Conservation (phyloP, 2,888 invertebrate genomes). For the Ditylenchus weischeri region DNA sequence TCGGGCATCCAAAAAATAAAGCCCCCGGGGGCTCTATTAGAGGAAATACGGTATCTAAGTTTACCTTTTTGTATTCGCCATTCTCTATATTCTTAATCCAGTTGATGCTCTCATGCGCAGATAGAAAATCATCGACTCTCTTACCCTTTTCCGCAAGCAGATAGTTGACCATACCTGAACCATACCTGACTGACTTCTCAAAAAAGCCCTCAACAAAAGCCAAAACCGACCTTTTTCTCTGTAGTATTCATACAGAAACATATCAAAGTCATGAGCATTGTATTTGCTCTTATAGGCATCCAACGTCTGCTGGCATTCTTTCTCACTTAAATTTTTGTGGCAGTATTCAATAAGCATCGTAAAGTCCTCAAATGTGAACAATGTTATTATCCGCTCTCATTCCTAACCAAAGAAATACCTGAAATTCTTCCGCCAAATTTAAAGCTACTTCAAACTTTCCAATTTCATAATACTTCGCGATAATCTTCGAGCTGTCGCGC, state of each 20-base stretch:
- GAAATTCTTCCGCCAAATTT: conserved; percentile 32
- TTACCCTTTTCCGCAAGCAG: conserved; percentile 38
- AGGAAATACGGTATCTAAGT: neutral
- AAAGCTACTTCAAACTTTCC: conserved; percentile 32
- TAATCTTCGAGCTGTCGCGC: conserved; percentile 35
- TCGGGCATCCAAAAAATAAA: too few species aligned
- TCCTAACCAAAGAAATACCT: conserved; percentile 11
- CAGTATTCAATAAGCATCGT: conserved; percentile 35
- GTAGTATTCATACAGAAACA: conserved; percentile 39
- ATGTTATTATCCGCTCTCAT: neutral
- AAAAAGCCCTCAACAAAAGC: neutral
- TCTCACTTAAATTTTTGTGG: conserved; percentile 29
- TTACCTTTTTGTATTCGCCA: conserved; percentile 27
- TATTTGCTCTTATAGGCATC: conserved; percentile 30
- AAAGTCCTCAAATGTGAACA: conserved; percentile 27
- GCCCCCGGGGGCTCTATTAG: too few species aligned
- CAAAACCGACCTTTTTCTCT: conserved; percentile 29
- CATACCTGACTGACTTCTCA: conserved; percentile 3
- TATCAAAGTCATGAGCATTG: conserved; percentile 24
- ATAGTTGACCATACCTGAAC: conserved; percentile 32
- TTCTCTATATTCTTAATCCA: conserved; percentile 38
- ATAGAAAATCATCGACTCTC: conserved; percentile 34
- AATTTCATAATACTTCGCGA: conserved; percentile 28
- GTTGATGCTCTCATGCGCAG: conserved; percentile 36
- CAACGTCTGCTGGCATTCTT: conserved; percentile 26